Conservation (phyloP, 1,140 invertebrate genomes). For the Neodiprion lecontei region DNA sequence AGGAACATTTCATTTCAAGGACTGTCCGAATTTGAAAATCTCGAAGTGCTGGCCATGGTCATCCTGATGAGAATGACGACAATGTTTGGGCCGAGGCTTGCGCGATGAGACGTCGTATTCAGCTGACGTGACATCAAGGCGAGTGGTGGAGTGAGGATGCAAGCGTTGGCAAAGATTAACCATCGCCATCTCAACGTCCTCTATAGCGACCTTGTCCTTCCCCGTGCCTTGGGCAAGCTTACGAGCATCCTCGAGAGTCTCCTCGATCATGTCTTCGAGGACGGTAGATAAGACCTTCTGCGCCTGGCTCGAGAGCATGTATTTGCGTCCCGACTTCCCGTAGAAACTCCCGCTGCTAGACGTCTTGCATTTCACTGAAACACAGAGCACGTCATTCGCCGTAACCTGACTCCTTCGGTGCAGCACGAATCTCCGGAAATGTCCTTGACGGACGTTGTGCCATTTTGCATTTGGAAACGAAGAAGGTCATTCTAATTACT, state of each 20-base stretch:
- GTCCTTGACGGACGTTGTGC: too few species aligned
- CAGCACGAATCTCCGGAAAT: too few species aligned
- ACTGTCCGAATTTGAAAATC: too few species aligned
- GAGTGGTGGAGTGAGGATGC: slow-evolving; percentile 20
- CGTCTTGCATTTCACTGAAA: too few species aligned
- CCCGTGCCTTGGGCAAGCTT: slow-evolving; percentile 44
- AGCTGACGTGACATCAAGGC: neutral
- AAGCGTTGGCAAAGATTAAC: slow-evolving; percentile 44
- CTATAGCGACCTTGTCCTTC: slow-evolving; percentile 38
- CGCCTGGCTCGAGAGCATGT: slow-evolving; percentile 42
- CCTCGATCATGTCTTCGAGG: slow-evolving; percentile 50
- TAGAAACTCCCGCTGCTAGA: neutral
- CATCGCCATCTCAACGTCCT: slow-evolving; percentile 44
- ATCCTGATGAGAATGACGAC: neutral
- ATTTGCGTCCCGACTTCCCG: slow-evolving; percentile 34
- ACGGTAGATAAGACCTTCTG: slow-evolving; percentile 43
- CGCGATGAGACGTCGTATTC: neutral
- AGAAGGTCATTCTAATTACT: too few species aligned
- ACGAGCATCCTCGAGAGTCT: slow-evolving; percentile 47
- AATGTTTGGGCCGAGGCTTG: neutral
- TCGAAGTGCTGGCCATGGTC: too few species aligned
- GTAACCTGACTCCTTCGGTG: too few species aligned
- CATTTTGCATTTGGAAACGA: too few species aligned
- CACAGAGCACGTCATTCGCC: too few species aligned
- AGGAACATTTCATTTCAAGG: too few species aligned